These are phyloP conservation scores for Chlorodrepanis virens DNA, from an alignment of 2,113 vertebrate genomes.

Conservation along the genomic window DNA sequence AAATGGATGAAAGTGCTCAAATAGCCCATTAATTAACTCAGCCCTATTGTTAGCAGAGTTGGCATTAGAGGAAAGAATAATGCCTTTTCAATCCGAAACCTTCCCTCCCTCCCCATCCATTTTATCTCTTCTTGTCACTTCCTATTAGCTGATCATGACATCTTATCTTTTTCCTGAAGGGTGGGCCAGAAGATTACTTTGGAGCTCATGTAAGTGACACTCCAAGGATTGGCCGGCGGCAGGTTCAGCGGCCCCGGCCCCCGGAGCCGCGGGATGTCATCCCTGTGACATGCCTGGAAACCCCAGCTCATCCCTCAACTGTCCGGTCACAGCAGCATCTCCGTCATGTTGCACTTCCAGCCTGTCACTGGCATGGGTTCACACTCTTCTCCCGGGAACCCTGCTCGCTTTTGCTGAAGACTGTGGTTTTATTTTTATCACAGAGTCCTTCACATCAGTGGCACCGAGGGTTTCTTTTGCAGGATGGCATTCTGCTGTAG, in stretches of 20 bases:
- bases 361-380: slow-evolving; percentile 31
- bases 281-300: slow-evolving; percentile 65
- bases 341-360: slow-evolving; percentile 42
- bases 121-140: slow-evolving; percentile 79
- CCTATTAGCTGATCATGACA: slow-evolving; percentile 79
- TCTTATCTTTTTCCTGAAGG: slow-evolving; percentile 79
- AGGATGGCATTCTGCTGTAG: neutral
- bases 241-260: slow-evolving; percentile 42
- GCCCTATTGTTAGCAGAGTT: slow-evolving; percentile 59
- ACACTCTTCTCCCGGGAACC: neutral
- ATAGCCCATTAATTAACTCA: slow-evolving; percentile 65
- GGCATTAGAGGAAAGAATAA: slow-evolving; percentile 70
- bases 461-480: neutral
- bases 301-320: slow-evolving; percentile 58
- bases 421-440: slow-evolving; percentile 29
- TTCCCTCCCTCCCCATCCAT: slow-evolving; percentile 67
- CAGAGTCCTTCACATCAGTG: neutral
- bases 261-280: slow-evolving; percentile 66
- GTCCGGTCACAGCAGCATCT: slow-evolving; percentile 45
- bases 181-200: slow-evolving; percentile 76
- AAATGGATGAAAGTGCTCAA: slow-evolving; percentile 67
- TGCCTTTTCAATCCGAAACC: slow-evolving; percentile 65
- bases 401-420: slow-evolving; percentile 26
- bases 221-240: slow-evolving; percentile 73
- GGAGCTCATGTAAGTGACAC: slow-evolving; percentile 81